Evolutionary conservation across 2,888 invertebrate species (phyloP), one percentile per base, ranked within the genome.

Genomic region (Orthosia cruda): DNA sequence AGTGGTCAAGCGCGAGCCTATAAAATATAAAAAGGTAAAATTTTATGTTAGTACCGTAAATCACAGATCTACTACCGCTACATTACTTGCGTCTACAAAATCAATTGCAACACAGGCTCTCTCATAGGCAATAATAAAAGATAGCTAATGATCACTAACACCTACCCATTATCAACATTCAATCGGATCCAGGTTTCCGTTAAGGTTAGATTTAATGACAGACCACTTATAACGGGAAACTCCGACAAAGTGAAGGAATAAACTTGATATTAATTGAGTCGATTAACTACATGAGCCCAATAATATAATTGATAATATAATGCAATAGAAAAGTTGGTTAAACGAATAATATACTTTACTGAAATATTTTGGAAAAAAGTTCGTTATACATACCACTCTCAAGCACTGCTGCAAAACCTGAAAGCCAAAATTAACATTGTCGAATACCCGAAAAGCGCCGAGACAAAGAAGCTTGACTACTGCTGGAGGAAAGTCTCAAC

Each of bases 171-270:
- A 65, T 50, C 64, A 45, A 75, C 16, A 18, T 40, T 49, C 18
- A 23, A 57, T 40, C 50, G 15, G 55, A 12, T 13, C 23, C n/a
- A 1, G n/a, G n/a, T 26, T 57, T 40, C 49, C n/a, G n/a, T 20
- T 63, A 74, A 74, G 23, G 23, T 23, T 2, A 49, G n/a, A 13
- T 55, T 55, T 15, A 11, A 74, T 63, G 11, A n/a, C n/a, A n/a
- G n/a, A n/a, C 18, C 13, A 47, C n/a, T 23, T 12, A 1, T 57
- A 74, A 50, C 64, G 40, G 63, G 13, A 54, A 15, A 20, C 11
- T 4, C 2, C 0, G 9, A 5, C 16, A 11, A n/a, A 54, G 0
- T 49, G 32, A 13, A 18, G n/a, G 4, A 40, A 74, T 40, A 0
- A 1, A 32, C 12, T n/a, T 4, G 0, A 40, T n/a, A 40, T 40